Evolutionary conservation across 2,888 invertebrate genomes (phyloP), one percentile per base, ranked within the genome.

Genomic region (Perithous albicinctus): DNA sequence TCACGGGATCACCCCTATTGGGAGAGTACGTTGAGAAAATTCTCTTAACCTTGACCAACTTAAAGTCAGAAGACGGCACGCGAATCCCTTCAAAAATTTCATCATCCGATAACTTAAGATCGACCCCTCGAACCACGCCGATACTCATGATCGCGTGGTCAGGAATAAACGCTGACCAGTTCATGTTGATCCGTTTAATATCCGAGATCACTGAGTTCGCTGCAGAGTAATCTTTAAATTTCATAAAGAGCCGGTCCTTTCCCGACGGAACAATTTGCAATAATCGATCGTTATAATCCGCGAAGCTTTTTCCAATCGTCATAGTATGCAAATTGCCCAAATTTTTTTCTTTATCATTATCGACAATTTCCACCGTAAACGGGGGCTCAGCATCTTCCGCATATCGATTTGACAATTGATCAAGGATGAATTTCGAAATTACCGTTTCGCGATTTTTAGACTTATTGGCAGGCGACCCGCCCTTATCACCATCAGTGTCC

Each of bases 131-230:
- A 26, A 29, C n/a, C n/a, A 56, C 56, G 23, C 56, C 56, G 29
- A 29, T 56, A n/a, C 29, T 4, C 56, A 56, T 56, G 26, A 56
- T 26, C 56, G 56, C 26, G n/a, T 56, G 56, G 26, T 56, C 56
- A 3, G 56, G 56, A n/a, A 56, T 56, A 56, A 56, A n/a, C 0
- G 56, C 56, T 1, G 56, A 56, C n/a, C 29, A 56, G 6, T 56
- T 32, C 7, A n/a, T 56, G 1, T 29, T 29, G 2, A 56, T 29
- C 2, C 56, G 0, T n/a, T n/a, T n/a, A n/a, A n/a, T n/a, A n/a
- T n/a, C n/a, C n/a, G n/a, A n/a, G n/a, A n/a, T n/a, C n/a, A n/a
- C n/a, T n/a, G n/a, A n/a, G n/a, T n/a, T n/a, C n/a, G n/a, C n/a
- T n/a, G n/a, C n/a, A n/a, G n/a, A n/a, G n/a, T n/a, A n/a, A n/a